phyloP scores from a whole-genome alignment of 2,888 invertebrate species.

The Drosophila pullipes region DNA sequence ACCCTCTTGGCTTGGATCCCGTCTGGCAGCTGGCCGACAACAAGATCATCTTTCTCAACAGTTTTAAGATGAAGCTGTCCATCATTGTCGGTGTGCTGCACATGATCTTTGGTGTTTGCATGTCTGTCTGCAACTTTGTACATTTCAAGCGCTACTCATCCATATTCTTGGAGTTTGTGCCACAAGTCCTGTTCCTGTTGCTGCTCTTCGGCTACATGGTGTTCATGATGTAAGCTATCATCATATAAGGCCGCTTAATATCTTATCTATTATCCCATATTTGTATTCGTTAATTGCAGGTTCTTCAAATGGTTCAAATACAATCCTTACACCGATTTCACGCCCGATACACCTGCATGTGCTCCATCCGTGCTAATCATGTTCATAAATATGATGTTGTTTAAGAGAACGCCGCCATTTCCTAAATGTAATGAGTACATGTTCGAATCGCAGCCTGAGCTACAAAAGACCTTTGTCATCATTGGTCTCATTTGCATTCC shows the following conservation, averaged over 20 bases:
- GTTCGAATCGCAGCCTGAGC: slow-evolving; percentile 89
- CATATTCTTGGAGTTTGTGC: slow-evolving; percentile 94
- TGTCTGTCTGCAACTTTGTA: slow-evolving; percentile 92
- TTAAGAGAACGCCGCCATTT: slow-evolving; percentile 86
- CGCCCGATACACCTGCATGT: slow-evolving; percentile 86
- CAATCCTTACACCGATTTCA: slow-evolving; percentile 85
- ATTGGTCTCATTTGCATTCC: slow-evolving; percentile 94
- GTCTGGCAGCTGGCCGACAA: slow-evolving; percentile 93
- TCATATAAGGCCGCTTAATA: background rate
- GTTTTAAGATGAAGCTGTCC: slow-evolving; percentile 98
- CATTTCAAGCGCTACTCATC: slow-evolving; percentile 90
- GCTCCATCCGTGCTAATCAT: slow-evolving; percentile 92
- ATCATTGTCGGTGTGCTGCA: slow-evolving; percentile 97
- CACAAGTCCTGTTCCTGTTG: slow-evolving; percentile 94
- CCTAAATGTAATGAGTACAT: slow-evolving; percentile 87
- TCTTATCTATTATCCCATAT: background rate
- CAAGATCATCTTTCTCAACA: slow-evolving; percentile 97
- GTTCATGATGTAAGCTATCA: slow-evolving; percentile 89
- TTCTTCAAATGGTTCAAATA: slow-evolving; percentile 96
- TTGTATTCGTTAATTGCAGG: slow-evolving; percentile 27
- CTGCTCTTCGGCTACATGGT: slow-evolving; percentile 97
- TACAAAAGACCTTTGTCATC: slow-evolving; percentile 93
- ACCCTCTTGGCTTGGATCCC: slow-evolving; percentile 93
- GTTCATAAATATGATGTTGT: slow-evolving; percentile 93
- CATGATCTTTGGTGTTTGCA: slow-evolving; percentile 97